Base-by-base conservation (phyloP, 2,888 invertebrate species). In the Polymixis lichenea region DNA sequence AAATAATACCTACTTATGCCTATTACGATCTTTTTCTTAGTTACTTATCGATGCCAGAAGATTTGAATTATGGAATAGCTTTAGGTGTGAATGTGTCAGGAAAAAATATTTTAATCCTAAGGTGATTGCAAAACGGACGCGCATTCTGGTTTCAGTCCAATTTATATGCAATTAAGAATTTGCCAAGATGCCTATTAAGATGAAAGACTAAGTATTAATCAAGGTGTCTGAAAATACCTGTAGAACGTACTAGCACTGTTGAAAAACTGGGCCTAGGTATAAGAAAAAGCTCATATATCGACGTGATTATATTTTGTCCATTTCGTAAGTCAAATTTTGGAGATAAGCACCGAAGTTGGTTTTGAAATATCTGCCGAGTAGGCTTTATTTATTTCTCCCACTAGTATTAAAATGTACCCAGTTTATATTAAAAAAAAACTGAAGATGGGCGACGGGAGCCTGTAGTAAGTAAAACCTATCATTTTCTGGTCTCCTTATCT, bases 61-160 rank as follows among this genome's bases (percentile, higher is more conserved):
- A 22, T 67, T 83, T 74, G 32, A 82, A 70, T 78, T 72, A 82
- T 65, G 61, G 53, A 73, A 53, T 58, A 60, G 66, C 61, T 62
- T 28, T 46, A 82, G n/a, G 61, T 73, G 58, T 60, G 68, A 78
- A 72, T 65, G 51, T 65, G 32, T 68, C 7, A 53, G 65, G 43
- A 55, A 56, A 67, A 56, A 32, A 58, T 19, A 51, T 28, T 69
- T 58, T 51, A 51, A 61, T 17, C 15, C 49, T 19, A n/a, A 19
- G 25, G 65, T 68, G 51, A 73, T 72, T 71, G 55, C 28, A 61
- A 66, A 61, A 78, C 38, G 51, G 51, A 56, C 43, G 19, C 19
- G 38, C 49, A 28, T 75, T 32, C 32, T 25, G 22, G 17, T 49
- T 58, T 60, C 1, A 60, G 28, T 38, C 0, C 3, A 58, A 51